Evolutionary conservation across 2,797 vertebrate genomes (phyloP).

Genomic region (Danio kyathit): DNA sequence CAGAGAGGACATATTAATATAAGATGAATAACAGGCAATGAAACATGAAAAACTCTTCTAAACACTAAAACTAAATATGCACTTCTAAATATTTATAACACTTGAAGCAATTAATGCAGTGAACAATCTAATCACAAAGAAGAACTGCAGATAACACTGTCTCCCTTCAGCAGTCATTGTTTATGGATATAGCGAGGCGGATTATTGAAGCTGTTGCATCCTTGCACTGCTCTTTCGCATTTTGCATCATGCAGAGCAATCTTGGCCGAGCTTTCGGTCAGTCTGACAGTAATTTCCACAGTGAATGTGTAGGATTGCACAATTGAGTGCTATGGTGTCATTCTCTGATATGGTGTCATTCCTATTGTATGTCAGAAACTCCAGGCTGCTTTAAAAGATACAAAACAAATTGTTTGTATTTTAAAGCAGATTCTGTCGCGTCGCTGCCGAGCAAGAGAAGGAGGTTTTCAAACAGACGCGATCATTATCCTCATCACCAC

Average conservation of each 20-base stretch:
- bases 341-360: constrained; percentile 18
- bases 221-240: constrained; percentile 38
- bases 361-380: constrained; percentile 22
- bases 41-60: background rate
- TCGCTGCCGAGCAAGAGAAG: constrained; percentile 18
- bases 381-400: constrained; percentile 24
- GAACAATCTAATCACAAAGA: background rate
- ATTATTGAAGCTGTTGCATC: constrained; percentile 30
- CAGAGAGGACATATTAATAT: background rate
- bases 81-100: background rate
- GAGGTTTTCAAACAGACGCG: constrained; percentile 37
- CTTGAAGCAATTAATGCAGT: background rate
- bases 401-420: constrained; percentile 33
- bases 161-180: constrained; percentile 25
- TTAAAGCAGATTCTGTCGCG: constrained; percentile 15
- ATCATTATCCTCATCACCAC: constrained; percentile 45
- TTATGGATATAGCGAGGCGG: constrained; percentile 10
- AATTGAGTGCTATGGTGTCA: constrained; percentile 30
- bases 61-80: background rate
- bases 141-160: background rate
- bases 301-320: constrained; percentile 33
- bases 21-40: background rate
- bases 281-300: constrained; percentile 41
- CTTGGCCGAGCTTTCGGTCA: constrained; percentile 34
- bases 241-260: constrained; percentile 49